phyloP scores from a whole-genome alignment of 2,797 vertebrate genomes.

The Amblyopsis hoosieri region DNA sequence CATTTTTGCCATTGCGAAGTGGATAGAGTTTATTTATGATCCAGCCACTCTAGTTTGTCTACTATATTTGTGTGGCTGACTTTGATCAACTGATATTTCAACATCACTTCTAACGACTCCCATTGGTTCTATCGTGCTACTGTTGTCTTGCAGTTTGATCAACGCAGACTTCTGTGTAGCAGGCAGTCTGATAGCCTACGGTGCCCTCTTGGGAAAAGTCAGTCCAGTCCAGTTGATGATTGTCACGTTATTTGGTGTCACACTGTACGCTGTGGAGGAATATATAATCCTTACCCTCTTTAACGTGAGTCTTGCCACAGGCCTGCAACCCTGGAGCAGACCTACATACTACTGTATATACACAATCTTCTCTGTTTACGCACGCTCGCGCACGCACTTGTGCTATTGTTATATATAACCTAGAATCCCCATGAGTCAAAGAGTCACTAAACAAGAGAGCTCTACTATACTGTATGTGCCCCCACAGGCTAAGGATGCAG shows the following conservation, averaged over 20 bases:
- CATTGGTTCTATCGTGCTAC: background rate
- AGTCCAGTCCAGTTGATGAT: conserved; percentile 92
- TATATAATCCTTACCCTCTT: conserved; percentile 87
- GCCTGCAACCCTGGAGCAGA: no score
- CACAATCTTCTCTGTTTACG: no score
- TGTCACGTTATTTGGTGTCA: conserved; percentile 91
- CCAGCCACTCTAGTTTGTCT: no score
- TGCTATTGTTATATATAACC: no score
- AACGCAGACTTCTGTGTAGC: conserved; percentile 96
- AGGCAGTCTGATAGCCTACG: conserved; percentile 89
- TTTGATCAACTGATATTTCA: no score
- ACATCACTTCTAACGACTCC: background rate
- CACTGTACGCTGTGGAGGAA: conserved; percentile 90
- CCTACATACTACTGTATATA: no score
- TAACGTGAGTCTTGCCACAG: conserved; percentile 78
- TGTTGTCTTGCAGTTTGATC: conserved; percentile 82
- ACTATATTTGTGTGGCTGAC: no score
- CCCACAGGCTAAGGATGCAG: conserved; percentile 86
- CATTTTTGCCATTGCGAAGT: no score
- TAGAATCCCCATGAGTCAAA: no score
- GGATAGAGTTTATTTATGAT: no score
- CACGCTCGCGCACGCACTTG: no score
- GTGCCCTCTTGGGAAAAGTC: conserved; percentile 91
- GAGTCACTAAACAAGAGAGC: no score
- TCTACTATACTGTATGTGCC: background rate